Base-by-base conservation (phyloP, 1,140 invertebrate genomes). In the Metaphire vulgaris region DNA sequence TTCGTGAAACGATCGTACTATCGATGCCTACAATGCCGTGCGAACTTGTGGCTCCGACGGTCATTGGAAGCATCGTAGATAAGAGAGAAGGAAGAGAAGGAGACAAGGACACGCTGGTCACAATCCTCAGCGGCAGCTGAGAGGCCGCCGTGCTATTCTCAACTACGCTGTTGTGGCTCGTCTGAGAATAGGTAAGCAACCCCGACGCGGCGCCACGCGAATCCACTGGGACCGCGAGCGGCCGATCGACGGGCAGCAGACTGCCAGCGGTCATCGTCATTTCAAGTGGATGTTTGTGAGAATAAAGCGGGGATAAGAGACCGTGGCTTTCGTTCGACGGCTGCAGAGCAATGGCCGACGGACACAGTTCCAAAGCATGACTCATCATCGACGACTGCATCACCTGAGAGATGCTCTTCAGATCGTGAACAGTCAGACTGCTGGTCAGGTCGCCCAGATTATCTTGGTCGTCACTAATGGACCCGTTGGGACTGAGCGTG, bases 321-420 rank as follows among this genome's bases (percentile, higher is more conserved):
- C 41, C 41, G 41, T 6, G 21, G 41, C 41, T 21, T 12, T 56
- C n/a, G n/a, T n/a, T 56, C 6, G 41, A 12, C 6, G 41, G 41
- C 41, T 56, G 41, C 41, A 56, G 6, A 12, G 41, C 21, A 6
- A 56, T 21, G 6, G 6, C 41, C 41, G 41, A 12, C 6, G 41
- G 41, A 56, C 41, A 56, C 6, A 56, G 41, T 6, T 56, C 41
- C 6, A 56, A 21, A 12, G 41, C 41, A 6, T 56, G 41, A 21
- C 41, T 56, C 41, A 56, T 56, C 6, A 56, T 56, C 21, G 41
- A 56, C 41, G 41, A 56, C 41, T 56, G 6, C 41, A 56, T 56
- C 41, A 79, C 82, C 76, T 85, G 83, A 32, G 82, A 83, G 33
- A 84, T 80, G 29, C 81, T 81, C 69, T 83, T 83, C 30, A 85